phyloP scores from a whole-genome alignment of 1,140 invertebrate species.

The Ostrea denselamellosa region DNA sequence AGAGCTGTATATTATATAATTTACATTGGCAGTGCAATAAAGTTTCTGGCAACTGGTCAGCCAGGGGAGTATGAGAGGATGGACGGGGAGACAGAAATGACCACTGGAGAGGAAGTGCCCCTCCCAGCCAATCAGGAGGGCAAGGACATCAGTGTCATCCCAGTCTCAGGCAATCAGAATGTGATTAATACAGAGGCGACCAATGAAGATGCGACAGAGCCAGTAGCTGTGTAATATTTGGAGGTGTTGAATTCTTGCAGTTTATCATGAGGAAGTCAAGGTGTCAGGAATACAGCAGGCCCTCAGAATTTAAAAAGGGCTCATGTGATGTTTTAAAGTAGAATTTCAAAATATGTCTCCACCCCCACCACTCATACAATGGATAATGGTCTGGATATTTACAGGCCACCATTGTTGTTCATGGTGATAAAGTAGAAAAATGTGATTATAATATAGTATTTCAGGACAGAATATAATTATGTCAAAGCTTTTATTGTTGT shows the following conservation, averaged over 20 bases:
- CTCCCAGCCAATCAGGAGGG: neutral
- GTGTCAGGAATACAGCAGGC: neutral
- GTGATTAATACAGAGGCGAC: neutral
- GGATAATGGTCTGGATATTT: too few species aligned
- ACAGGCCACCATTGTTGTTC: too few species aligned
- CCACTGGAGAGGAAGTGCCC: neutral
- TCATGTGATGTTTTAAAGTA: too few species aligned
- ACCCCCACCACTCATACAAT: too few species aligned
- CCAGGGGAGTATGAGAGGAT: slow-evolving; percentile 63
- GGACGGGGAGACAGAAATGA: slow-evolving; percentile 54
- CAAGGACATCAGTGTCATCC: slow-evolving; percentile 22
- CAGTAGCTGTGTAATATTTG: neutral
- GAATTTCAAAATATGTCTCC: too few species aligned
- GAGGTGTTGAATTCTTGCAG: neutral
- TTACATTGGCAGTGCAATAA: slow-evolving; percentile 52
- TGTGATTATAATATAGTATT: too few species aligned
- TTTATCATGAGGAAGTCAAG: neutral
- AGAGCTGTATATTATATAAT: too few species aligned
- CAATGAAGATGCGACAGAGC: neutral
- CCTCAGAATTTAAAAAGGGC: too few species aligned
- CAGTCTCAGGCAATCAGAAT: neutral
- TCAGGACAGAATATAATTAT: too few species aligned
- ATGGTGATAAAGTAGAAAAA: too few species aligned
- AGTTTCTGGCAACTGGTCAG: slow-evolving; percentile 55
- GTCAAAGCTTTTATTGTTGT: too few species aligned